phyloP scores from a whole-genome alignment of 2,888 invertebrate genomes.

The Eristalis intricaria region DNA sequence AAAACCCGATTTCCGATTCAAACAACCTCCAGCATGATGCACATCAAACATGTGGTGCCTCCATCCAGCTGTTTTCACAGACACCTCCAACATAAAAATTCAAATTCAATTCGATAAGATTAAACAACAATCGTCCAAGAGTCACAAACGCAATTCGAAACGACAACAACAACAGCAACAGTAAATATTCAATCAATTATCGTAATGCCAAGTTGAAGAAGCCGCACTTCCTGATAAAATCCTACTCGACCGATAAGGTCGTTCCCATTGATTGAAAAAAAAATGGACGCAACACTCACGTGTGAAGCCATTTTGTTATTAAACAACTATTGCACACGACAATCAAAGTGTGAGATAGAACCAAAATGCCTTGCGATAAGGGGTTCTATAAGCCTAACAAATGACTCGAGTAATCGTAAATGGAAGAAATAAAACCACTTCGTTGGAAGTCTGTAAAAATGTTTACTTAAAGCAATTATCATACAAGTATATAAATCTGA shows the following conservation, averaged over 20 bases:
- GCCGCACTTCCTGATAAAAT: constrained; percentile 2
- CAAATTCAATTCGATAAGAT: neutral
- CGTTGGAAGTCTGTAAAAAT: constrained; percentile 47
- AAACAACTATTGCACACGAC: constrained; percentile 62
- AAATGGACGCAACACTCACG: constrained; percentile 48
- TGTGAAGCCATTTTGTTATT: constrained; percentile 54
- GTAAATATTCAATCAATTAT: constrained; percentile 8
- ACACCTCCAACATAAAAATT: too few species aligned
- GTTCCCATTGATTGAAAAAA: neutral
- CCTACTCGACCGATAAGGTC: constrained; percentile 26
- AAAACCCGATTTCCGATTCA: too few species aligned
- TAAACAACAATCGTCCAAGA: neutral
- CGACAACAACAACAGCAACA: neutral
- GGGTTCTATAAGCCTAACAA: constrained; percentile 6
- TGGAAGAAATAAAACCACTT: neutral
- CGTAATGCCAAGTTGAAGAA: neutral
- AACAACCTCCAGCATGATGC: too few species aligned
- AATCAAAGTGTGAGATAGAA: constrained; percentile 16
- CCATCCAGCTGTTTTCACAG: too few species aligned
- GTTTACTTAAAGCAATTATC: constrained; percentile 48
- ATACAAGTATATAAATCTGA: constrained; percentile 28
- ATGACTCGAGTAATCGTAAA: constrained; percentile 8
- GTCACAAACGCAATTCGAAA: neutral
- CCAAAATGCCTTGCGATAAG: constrained; percentile 24
- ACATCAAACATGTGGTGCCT: too few species aligned